Percentiles rank a stretch among this genome's conserved stretches.
These are phyloP conservation scores for Motacilla alba DNA, from an alignment of 2,113 vertebrate species.

Conservation along the genomic window DNA sequence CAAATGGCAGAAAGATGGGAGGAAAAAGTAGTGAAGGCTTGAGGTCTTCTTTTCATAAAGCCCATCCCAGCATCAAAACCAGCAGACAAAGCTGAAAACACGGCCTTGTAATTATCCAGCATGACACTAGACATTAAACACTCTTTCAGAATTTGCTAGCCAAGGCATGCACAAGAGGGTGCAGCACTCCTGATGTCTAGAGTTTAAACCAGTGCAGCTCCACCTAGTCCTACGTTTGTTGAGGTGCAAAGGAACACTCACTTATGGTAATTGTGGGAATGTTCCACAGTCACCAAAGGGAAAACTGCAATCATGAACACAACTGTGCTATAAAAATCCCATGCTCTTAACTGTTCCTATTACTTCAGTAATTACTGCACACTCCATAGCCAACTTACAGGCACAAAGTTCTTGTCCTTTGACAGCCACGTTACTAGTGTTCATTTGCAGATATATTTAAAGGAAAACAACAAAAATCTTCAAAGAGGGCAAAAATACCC, in stretches of 20 bases:
- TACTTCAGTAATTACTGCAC: background rate
- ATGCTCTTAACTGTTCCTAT: background rate
- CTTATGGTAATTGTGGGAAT: rapidly evolving
- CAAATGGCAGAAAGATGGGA: background rate
- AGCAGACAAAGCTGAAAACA: background rate
- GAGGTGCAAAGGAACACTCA: background rate
- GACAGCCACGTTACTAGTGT: background rate
- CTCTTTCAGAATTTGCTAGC: background rate
- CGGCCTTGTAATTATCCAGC: background rate
- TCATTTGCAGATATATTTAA: background rate
- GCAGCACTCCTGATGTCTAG: background rate
- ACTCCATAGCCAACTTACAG: background rate
- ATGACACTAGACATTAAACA: background rate
- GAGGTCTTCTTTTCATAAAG: background rate
- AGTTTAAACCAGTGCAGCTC: background rate
- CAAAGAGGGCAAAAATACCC: background rate
- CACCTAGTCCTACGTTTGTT: rapidly evolving
- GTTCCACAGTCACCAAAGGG: background rate
- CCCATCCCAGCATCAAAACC: background rate
- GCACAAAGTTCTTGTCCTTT: background rate
- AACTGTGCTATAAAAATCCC: background rate
- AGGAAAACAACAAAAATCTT: background rate
- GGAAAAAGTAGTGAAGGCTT: background rate
- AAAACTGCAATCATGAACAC: background rate
- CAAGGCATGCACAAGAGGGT: background rate